These are phyloP conservation scores for Zaprionus africanus DNA, from an alignment of 1,140 invertebrate genomes.

Conservation along the genomic window DNA sequence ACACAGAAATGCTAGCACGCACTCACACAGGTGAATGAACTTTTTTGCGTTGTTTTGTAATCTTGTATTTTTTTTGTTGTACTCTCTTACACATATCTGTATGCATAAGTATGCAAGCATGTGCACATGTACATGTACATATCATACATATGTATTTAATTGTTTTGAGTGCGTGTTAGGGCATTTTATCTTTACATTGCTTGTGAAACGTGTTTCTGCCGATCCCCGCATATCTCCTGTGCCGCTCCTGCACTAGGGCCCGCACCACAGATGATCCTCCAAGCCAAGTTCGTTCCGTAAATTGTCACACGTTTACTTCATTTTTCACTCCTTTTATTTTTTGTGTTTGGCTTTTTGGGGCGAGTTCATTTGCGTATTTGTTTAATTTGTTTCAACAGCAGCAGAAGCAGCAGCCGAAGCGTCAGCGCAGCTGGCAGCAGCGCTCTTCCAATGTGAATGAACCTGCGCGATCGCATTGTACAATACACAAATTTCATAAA, in stretches of 20 bases:
- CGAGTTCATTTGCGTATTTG: slow-evolving; percentile 71
- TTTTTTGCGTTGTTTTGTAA: slow-evolving; percentile 80
- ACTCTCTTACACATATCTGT: slow-evolving; percentile 15
- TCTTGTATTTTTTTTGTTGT: slow-evolving; percentile 58
- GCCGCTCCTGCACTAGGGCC: not conserved
- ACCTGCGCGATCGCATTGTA: slow-evolving; percentile 44
- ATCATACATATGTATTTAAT: slow-evolving; percentile 51
- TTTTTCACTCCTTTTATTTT: slow-evolving; percentile 22
- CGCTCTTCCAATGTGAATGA: slow-evolving; percentile 65
- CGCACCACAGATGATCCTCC: slow-evolving; percentile 34
- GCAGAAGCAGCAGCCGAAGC: slow-evolving; percentile 49
- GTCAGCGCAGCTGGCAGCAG: slow-evolving; percentile 9
- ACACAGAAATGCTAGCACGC: slow-evolving; percentile 42
- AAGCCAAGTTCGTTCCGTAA: not conserved
- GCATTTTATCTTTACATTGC: slow-evolving; percentile 25
- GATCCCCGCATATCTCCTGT: not conserved
- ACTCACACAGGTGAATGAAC: slow-evolving; percentile 79
- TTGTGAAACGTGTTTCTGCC: not conserved
- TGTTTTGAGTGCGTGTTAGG: slow-evolving; percentile 53
- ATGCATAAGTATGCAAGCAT: slow-evolving; percentile 10
- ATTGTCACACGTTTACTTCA: slow-evolving; percentile 39
- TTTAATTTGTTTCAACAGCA: slow-evolving; percentile 73
- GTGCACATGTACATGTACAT: not conserved
- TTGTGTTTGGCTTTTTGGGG: slow-evolving; percentile 33
- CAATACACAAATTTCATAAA: slow-evolving; percentile 56